phyloP scores from a whole-genome alignment of 1,140 invertebrate species.

The Zaprionus ghesquierei region DNA sequence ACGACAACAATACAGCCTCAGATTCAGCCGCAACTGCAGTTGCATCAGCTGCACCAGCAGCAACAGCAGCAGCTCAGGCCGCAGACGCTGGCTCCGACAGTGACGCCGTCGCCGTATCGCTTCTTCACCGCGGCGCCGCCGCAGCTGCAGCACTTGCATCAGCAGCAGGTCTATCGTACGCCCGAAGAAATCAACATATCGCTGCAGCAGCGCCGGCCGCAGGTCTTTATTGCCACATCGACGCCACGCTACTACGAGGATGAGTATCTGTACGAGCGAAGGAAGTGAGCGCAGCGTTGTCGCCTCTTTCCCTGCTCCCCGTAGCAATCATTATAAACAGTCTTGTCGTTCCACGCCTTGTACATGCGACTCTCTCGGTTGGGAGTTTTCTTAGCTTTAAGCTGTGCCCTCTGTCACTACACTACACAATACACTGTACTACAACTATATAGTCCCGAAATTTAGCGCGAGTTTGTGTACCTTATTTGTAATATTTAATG shows the following conservation, averaged over 20 bases:
- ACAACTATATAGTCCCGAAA: slow-evolving; percentile 50
- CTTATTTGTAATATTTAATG: slow-evolving; percentile 80
- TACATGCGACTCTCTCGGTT: slow-evolving; percentile 37
- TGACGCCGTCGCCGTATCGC: slow-evolving; percentile 79
- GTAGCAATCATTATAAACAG: slow-evolving; percentile 51
- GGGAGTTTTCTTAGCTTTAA: slow-evolving; percentile 59
- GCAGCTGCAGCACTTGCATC: slow-evolving; percentile 77
- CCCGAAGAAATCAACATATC: slow-evolving; percentile 94
- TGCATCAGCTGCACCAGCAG: slow-evolving; percentile 58
- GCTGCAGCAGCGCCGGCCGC: slow-evolving; percentile 88
- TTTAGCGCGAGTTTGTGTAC: slow-evolving; percentile 75
- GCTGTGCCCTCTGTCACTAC: slow-evolving; percentile 40
- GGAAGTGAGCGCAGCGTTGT: slow-evolving; percentile 58
- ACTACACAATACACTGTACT: not conserved
- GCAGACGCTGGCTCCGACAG: slow-evolving; percentile 67
- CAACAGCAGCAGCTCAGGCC: slow-evolving; percentile 53
- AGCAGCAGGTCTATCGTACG: slow-evolving; percentile 87
- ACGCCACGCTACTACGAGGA: slow-evolving; percentile 82
- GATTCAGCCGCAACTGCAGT: slow-evolving; percentile 61
- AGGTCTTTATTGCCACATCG: slow-evolving; percentile 75
- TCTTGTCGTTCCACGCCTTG: slow-evolving; percentile 68
- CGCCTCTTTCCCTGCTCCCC: slow-evolving; percentile 4
- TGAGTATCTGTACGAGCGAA: slow-evolving; percentile 80
- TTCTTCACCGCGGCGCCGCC: slow-evolving; percentile 79
- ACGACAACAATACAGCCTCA: slow-evolving; percentile 74